Evolutionary conservation across 30 jellyfish, hydroid and myxozoan genomes (phyloP), one percentile per base, ranked within the genome.

Genomic region (Chironex yamaguchii): DNA sequence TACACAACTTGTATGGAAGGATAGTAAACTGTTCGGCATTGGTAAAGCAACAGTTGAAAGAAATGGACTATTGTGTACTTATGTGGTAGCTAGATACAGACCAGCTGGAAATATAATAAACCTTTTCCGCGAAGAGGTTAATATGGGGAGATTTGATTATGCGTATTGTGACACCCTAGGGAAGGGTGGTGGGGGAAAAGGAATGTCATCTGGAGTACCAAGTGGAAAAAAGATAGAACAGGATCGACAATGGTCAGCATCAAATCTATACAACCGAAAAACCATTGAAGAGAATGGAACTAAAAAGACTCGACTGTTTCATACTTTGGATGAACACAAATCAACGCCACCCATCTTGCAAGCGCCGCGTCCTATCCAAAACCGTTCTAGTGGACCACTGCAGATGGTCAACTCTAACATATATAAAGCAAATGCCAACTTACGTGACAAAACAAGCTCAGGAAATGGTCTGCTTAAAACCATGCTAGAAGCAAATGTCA

Each of bases 1-100:
- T 81, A 90, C 97, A 79, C 99, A 95, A 73, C 91, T 95, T 17
- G 98, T 95, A 4, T 95, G 99, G 99, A 70, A 84, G 42, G 74
- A 92, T 0, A 73, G 97, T 31, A 79, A 62, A 58, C 84, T 48
- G 69, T 91, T 95, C 22, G 99, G 99, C 67, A 84, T 95, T 51
- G 99, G 97, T 2, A 89, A 95, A 49, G 97, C 99, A 29, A 95
- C 99, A 0, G 82, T 90, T 20, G 85, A 86, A 27, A 86, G 80
- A 1, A 74, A 65, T 34, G 95, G 93, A 1, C 71, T 77, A 96
- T 68, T 90, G 81, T 95, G 99, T 67, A 89, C 97, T 0, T 95
- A 91, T 89, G 96, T 90, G 26, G 99, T 90, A 17, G 99, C 97
- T 3, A 78, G 88, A 26, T 95, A 89, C 52, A 80, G 81, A 30